Evolutionary conservation across 37 sponge, comb jelly and placozoan species (phyloP).

Genomic region (Agelas oroides): DNA sequence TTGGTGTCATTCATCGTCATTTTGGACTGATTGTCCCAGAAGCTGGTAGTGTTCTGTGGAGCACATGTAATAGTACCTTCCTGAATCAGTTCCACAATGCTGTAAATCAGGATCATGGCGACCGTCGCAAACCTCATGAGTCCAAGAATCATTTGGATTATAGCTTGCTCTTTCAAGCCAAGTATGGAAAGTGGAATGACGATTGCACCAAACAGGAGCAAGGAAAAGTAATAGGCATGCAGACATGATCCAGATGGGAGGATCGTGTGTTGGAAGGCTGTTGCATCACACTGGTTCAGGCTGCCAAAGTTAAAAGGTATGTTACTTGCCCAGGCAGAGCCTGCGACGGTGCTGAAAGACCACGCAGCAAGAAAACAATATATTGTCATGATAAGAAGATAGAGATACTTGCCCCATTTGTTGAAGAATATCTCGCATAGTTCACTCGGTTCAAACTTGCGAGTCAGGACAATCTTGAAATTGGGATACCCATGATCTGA

Average conservation of each 20-base stretch:
- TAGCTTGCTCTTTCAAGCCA: constrained; percentile 87
- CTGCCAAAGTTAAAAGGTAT: constrained; percentile 72
- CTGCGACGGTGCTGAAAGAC: constrained; percentile 84
- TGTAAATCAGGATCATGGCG: constrained; percentile 68
- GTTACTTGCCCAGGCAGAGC: constrained; percentile 88
- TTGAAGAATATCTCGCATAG: constrained; percentile 76
- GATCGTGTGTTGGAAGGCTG: constrained; percentile 58
- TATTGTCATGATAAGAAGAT: constrained; percentile 69
- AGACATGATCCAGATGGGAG: constrained; percentile 67
- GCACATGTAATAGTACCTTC: constrained; percentile 27
- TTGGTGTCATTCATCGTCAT: no score
- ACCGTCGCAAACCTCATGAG: constrained; percentile 78
- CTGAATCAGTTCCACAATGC: constrained; percentile 39
- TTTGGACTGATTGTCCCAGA: not conserved
- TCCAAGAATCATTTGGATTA: constrained; percentile 83
- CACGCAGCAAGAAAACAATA: constrained; percentile 67
- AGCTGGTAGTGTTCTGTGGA: not conserved
- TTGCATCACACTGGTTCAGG: constrained; percentile 57
- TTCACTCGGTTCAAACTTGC: constrained; percentile 87
- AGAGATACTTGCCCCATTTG: constrained; percentile 56
- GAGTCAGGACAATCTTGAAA: constrained; percentile 44
- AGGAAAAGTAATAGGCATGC: constrained; percentile 75
- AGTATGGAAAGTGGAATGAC: constrained; percentile 71
- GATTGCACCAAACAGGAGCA: constrained; percentile 77
- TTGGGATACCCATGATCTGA: constrained; percentile 21